Evolutionary conservation across 2,113 vertebrate genomes (phyloP).

Genomic region (Pica pica): DNA sequence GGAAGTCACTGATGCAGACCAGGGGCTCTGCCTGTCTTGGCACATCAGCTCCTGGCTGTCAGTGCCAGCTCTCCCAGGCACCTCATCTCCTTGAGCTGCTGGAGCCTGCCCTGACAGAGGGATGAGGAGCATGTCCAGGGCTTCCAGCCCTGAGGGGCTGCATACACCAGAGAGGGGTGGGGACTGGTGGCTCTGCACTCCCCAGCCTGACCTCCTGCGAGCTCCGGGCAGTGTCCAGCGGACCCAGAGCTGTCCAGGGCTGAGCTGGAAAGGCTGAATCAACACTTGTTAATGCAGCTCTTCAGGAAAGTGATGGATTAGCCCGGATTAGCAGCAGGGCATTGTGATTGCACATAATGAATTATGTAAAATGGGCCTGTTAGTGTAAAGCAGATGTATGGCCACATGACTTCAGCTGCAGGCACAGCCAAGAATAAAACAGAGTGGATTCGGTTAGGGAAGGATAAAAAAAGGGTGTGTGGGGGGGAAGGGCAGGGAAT

Average conservation of each 20-base stretch:
- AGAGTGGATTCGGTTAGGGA: not conserved
- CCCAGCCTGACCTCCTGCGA: not conserved
- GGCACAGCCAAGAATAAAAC: constrained; percentile 1
- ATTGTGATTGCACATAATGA: not conserved
- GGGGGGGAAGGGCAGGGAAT: not conserved
- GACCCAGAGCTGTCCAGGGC: not conserved
- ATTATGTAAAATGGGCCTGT: constrained; percentile 33
- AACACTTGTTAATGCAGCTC: not conserved
- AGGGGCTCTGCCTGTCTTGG: not conserved
- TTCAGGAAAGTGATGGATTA: constrained; percentile 41
- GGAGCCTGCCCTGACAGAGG: not conserved
- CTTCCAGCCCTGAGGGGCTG: not conserved
- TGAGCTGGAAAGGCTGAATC: not conserved
- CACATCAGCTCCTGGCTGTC: not conserved
- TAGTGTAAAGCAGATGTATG: constrained; percentile 19
- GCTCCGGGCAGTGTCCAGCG: accelerated
- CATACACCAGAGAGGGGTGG: accelerated
- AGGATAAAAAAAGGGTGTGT: not conserved
- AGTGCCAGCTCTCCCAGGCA: not conserved
- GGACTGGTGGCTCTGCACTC: not conserved
- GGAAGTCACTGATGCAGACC: not conserved
- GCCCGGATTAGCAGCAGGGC: not conserved
- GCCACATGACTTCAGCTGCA: constrained; percentile 34
- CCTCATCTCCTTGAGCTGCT: not conserved
- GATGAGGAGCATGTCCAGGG: not conserved